phyloP scores from a whole-genome alignment of 2,797 vertebrate genomes.

The Vultur gryphus region DNA sequence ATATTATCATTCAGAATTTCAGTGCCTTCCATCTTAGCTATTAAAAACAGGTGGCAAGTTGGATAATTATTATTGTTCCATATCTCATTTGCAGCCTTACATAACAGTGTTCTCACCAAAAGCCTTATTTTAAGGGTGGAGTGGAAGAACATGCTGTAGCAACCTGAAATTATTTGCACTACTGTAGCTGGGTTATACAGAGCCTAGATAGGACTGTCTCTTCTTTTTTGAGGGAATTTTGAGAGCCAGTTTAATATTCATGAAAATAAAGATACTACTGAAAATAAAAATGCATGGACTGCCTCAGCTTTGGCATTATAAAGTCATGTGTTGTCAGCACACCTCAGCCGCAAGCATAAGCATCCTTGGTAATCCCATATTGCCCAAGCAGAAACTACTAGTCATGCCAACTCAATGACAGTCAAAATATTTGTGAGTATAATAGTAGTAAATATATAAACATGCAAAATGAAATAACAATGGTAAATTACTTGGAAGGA shows the following conservation, averaged over 20 bases:
- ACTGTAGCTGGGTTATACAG: background rate
- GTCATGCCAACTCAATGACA: background rate
- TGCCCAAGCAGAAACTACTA: conserved; percentile 31
- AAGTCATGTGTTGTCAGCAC: background rate
- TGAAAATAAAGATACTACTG: background rate
- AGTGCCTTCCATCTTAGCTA: conserved; percentile 6
- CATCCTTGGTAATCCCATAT: background rate
- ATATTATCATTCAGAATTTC: conserved; percentile 44
- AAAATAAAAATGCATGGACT: background rate
- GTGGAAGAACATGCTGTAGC: conserved; percentile 30
- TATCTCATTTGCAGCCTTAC: conserved; percentile 28
- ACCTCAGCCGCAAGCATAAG: background rate
- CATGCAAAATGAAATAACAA: background rate
- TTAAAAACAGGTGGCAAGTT: conserved; percentile 47
- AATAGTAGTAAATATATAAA: background rate
- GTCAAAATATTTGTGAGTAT: background rate
- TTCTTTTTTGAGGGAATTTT: background rate
- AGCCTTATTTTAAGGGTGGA: conserved; percentile 52
- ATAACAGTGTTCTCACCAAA: conserved; percentile 41
- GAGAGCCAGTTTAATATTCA: background rate
- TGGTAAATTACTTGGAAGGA: background rate
- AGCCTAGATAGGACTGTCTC: background rate
- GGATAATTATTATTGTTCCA: conserved; percentile 39
- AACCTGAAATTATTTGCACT: conserved; percentile 55
- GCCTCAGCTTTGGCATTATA: background rate